Percentiles rank a stretch among this genome's conserved stretches.
Conservation (phyloP, 2,797 vertebrate species). For the Salmo trutta region DNA sequence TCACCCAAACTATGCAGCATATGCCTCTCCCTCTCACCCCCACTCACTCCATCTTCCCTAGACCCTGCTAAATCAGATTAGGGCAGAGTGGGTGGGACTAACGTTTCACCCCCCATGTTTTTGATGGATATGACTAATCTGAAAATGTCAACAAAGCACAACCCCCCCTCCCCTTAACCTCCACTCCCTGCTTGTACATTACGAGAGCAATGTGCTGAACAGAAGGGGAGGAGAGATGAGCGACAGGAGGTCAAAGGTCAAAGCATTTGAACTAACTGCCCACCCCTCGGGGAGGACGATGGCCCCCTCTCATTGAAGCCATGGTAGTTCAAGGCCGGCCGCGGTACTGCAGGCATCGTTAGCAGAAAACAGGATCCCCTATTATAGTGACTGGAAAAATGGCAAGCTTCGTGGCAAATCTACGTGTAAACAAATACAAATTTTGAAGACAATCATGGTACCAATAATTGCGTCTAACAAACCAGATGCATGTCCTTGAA, state of each 20-base stretch:
- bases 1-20: not conserved
- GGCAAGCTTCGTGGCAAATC: too few species aligned
- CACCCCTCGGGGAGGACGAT: not conserved
- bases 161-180: too few species aligned
- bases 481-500: too few species aligned
- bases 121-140: not conserved
- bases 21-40: not conserved
- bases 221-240: not conserved
- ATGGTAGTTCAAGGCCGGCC: too few species aligned
- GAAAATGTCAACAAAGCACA: not conserved
- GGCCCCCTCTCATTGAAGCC: too few species aligned
- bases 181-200: not conserved
- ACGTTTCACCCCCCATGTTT: slow-evolving; percentile 1
- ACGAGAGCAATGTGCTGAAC: not conserved
- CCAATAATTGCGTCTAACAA: too few species aligned
- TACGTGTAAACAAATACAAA: too few species aligned
- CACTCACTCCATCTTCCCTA: not conserved
- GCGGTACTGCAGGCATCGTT: too few species aligned
- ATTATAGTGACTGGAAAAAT: too few species aligned
- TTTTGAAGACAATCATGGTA: too few species aligned
- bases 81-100: not conserved
- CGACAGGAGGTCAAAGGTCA: not conserved
- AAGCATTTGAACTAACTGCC: not conserved
- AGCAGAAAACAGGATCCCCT: too few species aligned
- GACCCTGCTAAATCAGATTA: slow-evolving; percentile 7